Base-by-base conservation (phyloP, 2,113 vertebrate genomes). In the Emydocephalus ijimae region DNA sequence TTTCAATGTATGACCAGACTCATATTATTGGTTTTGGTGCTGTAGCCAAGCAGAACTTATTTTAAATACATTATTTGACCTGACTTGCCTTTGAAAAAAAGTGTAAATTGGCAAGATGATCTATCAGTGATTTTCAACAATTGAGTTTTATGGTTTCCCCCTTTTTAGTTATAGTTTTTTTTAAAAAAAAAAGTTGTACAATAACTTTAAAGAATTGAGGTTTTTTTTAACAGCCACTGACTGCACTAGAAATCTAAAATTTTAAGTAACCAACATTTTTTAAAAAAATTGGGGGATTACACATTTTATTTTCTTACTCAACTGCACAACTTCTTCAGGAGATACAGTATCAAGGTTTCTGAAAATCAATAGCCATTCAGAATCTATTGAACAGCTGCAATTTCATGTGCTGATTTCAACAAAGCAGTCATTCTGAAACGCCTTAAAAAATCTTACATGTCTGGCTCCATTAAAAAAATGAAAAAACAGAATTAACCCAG, bases 371-470 rank as follows among this genome's bases (percentile, higher is more conserved):
- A 92, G 88, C 88, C 0, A 1, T 89, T 74, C 86, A 92, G 92
- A 92, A 93, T 93, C 89, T 0, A 2, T 43, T 88, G 26, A 3
- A 23, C 3, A 14, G 4, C 24, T 24, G 92, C 52, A 29, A 7
- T 64, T 93, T 86, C 14, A 50, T 88, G 23, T 54, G 88, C 69
- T 92, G 89, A 43, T 57, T 94, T 85, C 89, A 88, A 39, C 55
- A 92, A 91, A 45, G 59, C 6, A 89, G 93, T 94, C 88, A 2
- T 50, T 87, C 92, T 85, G 39, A 93, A 89, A 64, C 88, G 56
- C 4, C 24, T 59, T 88, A 12, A 11, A 1, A 26, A 2, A 56
- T 48, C 26, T 92, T 89, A n/a, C 34, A 92, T 34, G n/a, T 34
- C 50, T 50, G 10, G 50, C 43, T 64, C 61, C 1, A 92, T 93